Percentiles rank a stretch among this genome's conserved stretches.
Evolutionary conservation across 1,140 invertebrate genomes (phyloP).

Genomic region (Heliconius hewitsoni): DNA sequence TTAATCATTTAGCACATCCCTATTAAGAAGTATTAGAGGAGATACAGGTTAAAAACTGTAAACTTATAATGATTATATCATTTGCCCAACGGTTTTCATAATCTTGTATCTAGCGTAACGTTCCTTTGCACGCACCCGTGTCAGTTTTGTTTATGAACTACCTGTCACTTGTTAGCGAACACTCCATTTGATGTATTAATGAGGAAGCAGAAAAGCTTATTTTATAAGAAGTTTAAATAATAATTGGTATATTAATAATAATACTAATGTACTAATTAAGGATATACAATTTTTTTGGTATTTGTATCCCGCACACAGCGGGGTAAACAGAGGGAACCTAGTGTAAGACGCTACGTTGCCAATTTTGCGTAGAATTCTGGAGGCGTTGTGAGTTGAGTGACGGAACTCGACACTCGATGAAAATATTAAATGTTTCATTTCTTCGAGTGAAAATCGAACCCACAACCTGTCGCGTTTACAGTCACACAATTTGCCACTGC

Average conservation of each 20-base stretch:
- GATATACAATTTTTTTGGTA: neutral
- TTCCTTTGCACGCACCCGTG: slow-evolving; percentile 19
- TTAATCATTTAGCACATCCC: neutral
- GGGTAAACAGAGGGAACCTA: no score
- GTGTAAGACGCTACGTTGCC: no score
- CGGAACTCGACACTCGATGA: no score
- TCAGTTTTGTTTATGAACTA: slow-evolving; percentile 4
- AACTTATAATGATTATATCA: slow-evolving; percentile 36
- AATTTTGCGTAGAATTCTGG: no score
- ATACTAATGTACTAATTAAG: neutral
- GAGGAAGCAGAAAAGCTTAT: neutral
- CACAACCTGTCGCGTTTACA: no score
- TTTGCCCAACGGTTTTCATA: slow-evolving; percentile 37
- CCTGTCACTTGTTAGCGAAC: neutral
- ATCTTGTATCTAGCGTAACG: slow-evolving; percentile 37
- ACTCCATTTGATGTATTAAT: neutral
- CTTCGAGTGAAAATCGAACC: no score
- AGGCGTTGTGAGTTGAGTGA: no score
- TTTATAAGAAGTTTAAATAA: neutral
- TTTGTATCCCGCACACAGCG: no score
- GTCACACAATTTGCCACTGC: no score
- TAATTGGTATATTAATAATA: neutral
- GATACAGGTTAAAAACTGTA: slow-evolving; percentile 28
- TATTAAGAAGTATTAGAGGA: neutral
- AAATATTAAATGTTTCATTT: no score